Percentiles rank a stretch among this genome's conserved stretches.
These are phyloP conservation scores for Phaethon lepturus DNA, from an alignment of 2,113 vertebrate genomes.

Conservation along the genomic window DNA sequence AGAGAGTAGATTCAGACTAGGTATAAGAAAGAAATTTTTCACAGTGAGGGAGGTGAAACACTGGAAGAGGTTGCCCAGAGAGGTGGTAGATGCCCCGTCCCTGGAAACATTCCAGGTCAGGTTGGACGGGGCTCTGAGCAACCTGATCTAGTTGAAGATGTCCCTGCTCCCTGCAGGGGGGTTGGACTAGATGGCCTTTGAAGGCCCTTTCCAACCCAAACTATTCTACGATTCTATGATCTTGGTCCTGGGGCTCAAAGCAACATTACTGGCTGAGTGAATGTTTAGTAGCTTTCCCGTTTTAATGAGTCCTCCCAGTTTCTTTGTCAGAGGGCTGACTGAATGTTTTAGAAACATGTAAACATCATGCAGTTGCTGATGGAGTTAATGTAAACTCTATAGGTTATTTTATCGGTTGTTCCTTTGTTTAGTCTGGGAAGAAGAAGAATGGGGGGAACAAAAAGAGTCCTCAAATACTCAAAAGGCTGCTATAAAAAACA, in stretches of 20 bases:
- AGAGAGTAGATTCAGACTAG: no score
- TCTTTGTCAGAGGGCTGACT: neutral
- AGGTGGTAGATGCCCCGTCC: no score
- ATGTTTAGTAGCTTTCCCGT: neutral
- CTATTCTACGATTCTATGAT: no score
- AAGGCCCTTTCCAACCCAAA: no score
- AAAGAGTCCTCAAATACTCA: neutral
- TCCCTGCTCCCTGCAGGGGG: no score
- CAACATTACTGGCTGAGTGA: neutral
- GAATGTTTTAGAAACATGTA: constrained; percentile 33
- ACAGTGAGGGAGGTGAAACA: no score
- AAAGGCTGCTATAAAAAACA: neutral
- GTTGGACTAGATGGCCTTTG: no score
- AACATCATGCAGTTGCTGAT: constrained; percentile 31
- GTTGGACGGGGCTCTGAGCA: no score
- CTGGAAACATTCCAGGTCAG: no score
- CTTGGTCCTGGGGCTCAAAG: neutral
- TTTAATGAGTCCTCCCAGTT: neutral
- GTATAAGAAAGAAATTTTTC: no score
- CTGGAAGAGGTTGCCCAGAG: no score
- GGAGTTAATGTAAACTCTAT: constrained; percentile 52
- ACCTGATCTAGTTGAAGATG: no score
- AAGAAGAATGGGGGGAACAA: neutral
- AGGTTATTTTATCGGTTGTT: constrained; percentile 47
- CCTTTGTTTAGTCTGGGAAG: constrained; percentile 55